phyloP scores from a whole-genome alignment of 1,140 invertebrate species.

The Diabrotica virgifera region DNA sequence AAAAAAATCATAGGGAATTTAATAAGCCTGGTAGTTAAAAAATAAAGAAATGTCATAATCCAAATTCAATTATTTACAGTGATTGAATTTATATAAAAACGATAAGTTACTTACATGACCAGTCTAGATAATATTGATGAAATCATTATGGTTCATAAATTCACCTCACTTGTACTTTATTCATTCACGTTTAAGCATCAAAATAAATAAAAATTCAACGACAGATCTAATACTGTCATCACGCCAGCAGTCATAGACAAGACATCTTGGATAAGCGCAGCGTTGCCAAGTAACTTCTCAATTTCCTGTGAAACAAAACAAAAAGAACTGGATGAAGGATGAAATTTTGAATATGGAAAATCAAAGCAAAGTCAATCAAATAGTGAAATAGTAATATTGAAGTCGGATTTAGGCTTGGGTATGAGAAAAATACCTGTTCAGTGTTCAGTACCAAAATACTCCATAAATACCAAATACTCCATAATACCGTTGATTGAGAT shows the following conservation, averaged over 20 bases:
- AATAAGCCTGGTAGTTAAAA: neutral
- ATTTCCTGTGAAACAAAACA: too few relatives aligned
- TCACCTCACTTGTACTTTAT: conserved; percentile 5
- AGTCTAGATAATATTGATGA: conserved; percentile 34
- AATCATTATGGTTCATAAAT: conserved; percentile 26
- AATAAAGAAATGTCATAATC: neutral
- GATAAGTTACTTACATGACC: conserved; percentile 34
- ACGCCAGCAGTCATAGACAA: conserved; percentile 23
- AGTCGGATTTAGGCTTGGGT: too few relatives aligned
- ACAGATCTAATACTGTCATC: conserved; percentile 10
- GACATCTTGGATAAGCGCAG: conserved; percentile 20
- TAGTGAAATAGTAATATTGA: too few relatives aligned
- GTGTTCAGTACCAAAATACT: too few relatives aligned
- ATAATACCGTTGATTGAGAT: too few relatives aligned
- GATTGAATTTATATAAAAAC: neutral
- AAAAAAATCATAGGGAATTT: neutral
- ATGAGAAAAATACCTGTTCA: too few relatives aligned
- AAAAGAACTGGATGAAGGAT: too few relatives aligned
- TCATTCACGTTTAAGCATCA: conserved; percentile 16
- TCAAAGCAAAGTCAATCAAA: too few relatives aligned
- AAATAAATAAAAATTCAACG: conserved; percentile 26
- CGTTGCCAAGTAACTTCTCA: neutral
- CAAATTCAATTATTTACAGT: too few relatives aligned
- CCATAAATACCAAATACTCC: too few relatives aligned
- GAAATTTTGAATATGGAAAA: too few relatives aligned